Evolutionary conservation across 2,113 vertebrate genomes (phyloP), one percentile per base, ranked within the genome.

Genomic region (Oryzias woworae): DNA sequence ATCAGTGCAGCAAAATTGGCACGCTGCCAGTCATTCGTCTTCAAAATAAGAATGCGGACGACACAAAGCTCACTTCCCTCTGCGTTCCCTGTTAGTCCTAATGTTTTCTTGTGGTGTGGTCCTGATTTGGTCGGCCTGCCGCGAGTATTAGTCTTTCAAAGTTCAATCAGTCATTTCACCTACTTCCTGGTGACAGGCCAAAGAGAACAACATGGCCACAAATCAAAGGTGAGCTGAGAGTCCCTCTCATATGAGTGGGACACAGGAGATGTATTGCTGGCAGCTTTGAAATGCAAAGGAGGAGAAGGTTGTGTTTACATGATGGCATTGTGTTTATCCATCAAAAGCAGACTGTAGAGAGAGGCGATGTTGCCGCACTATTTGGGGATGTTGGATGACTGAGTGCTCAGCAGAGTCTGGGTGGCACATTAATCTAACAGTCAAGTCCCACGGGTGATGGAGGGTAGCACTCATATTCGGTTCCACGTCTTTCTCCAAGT

Each of bases 261-360:
- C 66, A 49, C 7, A 52, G 61, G 80, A 83, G 84, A 88, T 83
- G 76, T 75, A 87, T 87, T 42, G 75, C 81, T 64, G 4, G 43
- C 26, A 70, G 82, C 82, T 83, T 80, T 81, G 78, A 88, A 87
- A 90, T 84, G 88, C 84, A 89, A 85, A 85, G 74, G 47, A 82
- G 74, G 73, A 81, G 85, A 89, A 70, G 83, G 77, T 89, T 78
- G 83, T 83, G 85, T 87, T 89, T 85, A 90, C 78, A 88, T 75
- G 80, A 78, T 63, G 73, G 56, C 73, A 71, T 73, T 74, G 81
- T 80, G 84, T 83, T 88, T 78, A 90, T 90, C 87, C 84, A 90
- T 90, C 90, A 92, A 77, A 82, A 72, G 64, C 55, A 70, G 78
- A 82, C 73, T 70, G 73, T 67, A 45, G 78, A 81, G 78, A 72